Evolutionary conservation across 2,888 invertebrate species (phyloP), one percentile per base, ranked within the genome.

Genomic region (Drosophila ezoana): DNA sequence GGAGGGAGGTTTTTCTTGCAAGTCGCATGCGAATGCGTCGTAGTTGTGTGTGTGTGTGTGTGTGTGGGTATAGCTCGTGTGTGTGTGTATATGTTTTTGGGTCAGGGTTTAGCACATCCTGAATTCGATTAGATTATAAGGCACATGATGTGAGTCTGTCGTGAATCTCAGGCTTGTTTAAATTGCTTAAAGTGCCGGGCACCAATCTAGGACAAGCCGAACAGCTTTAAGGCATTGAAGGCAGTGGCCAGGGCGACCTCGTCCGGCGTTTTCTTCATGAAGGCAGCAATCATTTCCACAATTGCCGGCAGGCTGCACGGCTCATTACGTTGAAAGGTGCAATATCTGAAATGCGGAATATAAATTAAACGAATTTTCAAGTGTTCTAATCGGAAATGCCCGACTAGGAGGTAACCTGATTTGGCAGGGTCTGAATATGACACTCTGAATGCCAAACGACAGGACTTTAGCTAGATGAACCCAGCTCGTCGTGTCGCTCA

Each of bases 311-410:
- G 93, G 45, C 98, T 97, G 92, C 98, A 98, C 0, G 98, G 98
- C 93, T 98, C 98, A 93, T 98, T 98, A 81, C 98, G 95, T 93
- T 98, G 98, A 93, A 98, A 98, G 73, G 98, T 97, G 93, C 98
- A 98, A 93, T 98, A 98, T 79, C 98, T 92, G 44, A 49, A 20
- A 32, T 28, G 2, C 28, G 28, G 13, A 28, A 48, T 9, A 5
- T 11, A 33, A 1, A 16, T 33, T 16, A 4, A 20, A 51, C 16
- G 13, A 2, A 28, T n/a, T 3, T 13, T 1, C 28, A 28, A 28
- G 28, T 28, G 28, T 8, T 28, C 28, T 28, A 28, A 28, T 28
- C 28, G 28, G 28, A 28, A 28, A 28, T 8, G 28, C 28, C 28
- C 28, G 28, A 28, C 28, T 28, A 28, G 28, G 0, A 28, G 8